Evolutionary conservation across 2,797 vertebrate species (phyloP).

Genomic region (Thripadectes ignobilis): DNA sequence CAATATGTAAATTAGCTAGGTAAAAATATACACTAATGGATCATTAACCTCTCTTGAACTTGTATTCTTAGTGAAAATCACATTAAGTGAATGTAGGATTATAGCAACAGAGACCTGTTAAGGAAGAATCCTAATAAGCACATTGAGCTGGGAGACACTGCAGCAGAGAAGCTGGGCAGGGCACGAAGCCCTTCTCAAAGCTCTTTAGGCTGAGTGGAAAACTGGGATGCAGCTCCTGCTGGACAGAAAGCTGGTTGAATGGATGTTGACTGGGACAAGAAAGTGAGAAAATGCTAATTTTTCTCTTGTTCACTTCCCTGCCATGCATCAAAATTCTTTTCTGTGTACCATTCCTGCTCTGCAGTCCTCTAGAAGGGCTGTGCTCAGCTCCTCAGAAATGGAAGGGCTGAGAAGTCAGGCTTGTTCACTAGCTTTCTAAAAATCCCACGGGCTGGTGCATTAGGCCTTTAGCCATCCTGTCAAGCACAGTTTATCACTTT

Average conservation of each 20-base stretch:
- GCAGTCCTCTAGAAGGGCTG: background rate
- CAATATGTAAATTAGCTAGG: conserved; percentile 50
- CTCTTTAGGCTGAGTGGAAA: background rate
- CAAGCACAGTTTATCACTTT: accelerated
- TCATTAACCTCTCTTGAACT: conserved; percentile 69
- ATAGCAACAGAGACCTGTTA: conserved; percentile 6
- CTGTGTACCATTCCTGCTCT: background rate
- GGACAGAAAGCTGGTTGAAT: background rate
- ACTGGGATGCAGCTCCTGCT: background rate
- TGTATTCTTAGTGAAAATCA: conserved; percentile 48
- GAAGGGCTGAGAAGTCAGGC: background rate
- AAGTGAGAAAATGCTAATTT: background rate
- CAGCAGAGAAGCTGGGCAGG: background rate
- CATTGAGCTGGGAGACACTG: background rate
- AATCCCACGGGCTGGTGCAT: accelerated
- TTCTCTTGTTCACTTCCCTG: background rate
- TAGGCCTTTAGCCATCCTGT: background rate
- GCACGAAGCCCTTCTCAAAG: background rate
- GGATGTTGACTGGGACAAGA: background rate
- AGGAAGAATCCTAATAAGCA: background rate
- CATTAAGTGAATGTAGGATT: conserved; percentile 25
- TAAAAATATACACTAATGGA: conserved; percentile 64
- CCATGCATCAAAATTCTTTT: background rate
- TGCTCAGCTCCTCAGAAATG: background rate
- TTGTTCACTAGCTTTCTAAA: background rate